Base-by-base conservation (phyloP, 2,113 vertebrate species). In the Stigmatopora argus region DNA sequence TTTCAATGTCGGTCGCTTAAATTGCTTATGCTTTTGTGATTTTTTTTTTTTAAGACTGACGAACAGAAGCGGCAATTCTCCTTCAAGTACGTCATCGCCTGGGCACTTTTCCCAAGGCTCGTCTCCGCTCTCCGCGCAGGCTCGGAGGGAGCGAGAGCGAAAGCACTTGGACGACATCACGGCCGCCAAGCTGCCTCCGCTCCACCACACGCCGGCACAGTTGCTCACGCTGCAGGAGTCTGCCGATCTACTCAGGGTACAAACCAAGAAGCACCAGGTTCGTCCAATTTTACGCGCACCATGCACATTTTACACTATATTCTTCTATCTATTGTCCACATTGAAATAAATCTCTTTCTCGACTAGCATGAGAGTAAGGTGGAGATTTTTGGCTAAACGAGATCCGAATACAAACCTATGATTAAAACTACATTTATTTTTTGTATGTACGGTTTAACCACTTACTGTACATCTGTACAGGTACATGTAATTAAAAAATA, bases 161-260 rank as follows among this genome's bases (percentile, higher is more conserved):
- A 93, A 95, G 78, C 95, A 96, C 71, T 84, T 98, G 21, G 91
- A 97, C 85, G 95, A 99, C 64, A 82, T 96, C 86, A 97, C 95
- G 48, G 88, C 97, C 1, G 95, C 94, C 17, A 93, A 80, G 34
- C 88, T 94, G 23, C 92, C 94, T 4, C 94, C 91, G 0, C 93
- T 97, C 18, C 91, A 93, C 80, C 83, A 97, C 65, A 82, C 66
- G 58, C 94, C 95, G 0, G 68, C 90, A 0, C 90, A 90, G 85
- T 81, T 98, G 0, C 82, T 98, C 12, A 86, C 93, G 56, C 74
- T 96, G 58, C 92, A 94, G 4, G 94, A 97, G 62, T 97, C 97
- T 0, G 72, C 92, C 14, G 21, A 65, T 8, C 92, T 99, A 51
- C 89, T 93, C 70, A 86, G 76, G 34, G 90, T 88, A 35, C 97